Conservation (phyloP, 2,888 invertebrate genomes). For the Drosophila meridionalis region DNA sequence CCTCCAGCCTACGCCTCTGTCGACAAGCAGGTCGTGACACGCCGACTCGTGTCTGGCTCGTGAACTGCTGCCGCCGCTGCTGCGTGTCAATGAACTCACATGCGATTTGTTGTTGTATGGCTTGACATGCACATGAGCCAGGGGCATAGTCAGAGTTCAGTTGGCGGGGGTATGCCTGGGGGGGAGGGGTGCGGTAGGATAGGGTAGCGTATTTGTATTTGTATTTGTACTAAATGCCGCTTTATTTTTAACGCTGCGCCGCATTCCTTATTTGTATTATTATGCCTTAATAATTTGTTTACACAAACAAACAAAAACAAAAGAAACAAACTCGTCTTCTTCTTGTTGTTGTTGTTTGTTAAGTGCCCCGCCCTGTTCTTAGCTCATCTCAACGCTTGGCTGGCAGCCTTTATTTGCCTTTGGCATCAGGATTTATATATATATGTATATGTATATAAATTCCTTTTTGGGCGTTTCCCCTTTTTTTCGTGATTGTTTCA, state of each 20-base stretch:
- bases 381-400: conserved; percentile 28
- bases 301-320: conserved; percentile 60
- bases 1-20: neutral
- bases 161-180: neutral
- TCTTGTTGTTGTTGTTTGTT: conserved; percentile 23
- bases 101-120: conserved; percentile 75
- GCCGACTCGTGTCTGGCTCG: conserved; percentile 41
- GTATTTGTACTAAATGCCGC: conserved; percentile 56
- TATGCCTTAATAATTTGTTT: conserved; percentile 75
- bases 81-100: conserved; percentile 76
- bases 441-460: neutral
- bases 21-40: conserved; percentile 46
- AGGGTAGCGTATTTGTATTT: neutral
- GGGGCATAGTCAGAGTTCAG: conserved; percentile 1
- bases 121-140: conserved; percentile 47
- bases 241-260: conserved; percentile 69
- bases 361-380: conserved; percentile 45
- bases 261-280: conserved; percentile 61
- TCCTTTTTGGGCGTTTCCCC: conserved; percentile 47
- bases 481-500: conserved; percentile 4
- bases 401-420: conserved; percentile 34
- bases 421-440: conserved; percentile 35
- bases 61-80: conserved; percentile 41
- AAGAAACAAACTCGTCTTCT: conserved; percentile 32
- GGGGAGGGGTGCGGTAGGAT: neutral